A percentile compares a stretch with the other conserved stretches of the same genome.
phyloP scores from a whole-genome alignment of 2,797 vertebrate species.

The Phalanger gymnotis region DNA sequence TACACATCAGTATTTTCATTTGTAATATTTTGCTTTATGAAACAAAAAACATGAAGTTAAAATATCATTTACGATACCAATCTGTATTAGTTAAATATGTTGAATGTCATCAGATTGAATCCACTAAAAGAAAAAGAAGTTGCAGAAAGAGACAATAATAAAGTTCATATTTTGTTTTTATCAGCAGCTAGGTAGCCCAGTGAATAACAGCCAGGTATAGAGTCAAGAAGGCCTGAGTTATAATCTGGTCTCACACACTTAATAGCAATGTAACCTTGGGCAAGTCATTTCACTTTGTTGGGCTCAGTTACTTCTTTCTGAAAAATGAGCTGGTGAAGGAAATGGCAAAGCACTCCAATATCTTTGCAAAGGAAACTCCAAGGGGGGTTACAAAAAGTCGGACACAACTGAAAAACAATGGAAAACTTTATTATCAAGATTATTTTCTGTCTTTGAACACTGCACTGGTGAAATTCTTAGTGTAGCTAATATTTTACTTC shows the following conservation, averaged over 20 bases:
- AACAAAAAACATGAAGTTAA: slow-evolving; percentile 43
- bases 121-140: neutral
- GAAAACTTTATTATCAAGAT: neutral
- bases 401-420: neutral
- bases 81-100: slow-evolving; percentile 1
- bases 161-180: neutral
- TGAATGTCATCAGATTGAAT: neutral
- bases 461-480: neutral
- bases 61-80: slow-evolving; percentile 8
- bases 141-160: neutral
- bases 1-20: neutral
- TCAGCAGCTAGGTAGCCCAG: no score
- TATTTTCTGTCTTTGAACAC: neutral
- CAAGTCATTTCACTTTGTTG: neutral
- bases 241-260: neutral
- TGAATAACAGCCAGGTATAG: neutral
- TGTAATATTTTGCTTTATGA: neutral
- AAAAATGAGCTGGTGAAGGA: neutral
- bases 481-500: neutral
- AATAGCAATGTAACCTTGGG: neutral
- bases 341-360: neutral
- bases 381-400: neutral
- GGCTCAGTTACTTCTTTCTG: neutral
- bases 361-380: neutral
- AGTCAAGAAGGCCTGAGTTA: neutral